Percentiles rank a stretch among this genome's conserved stretches.
phyloP scores from a whole-genome alignment of 1,140 invertebrate species.

The Halictus rubicundus region DNA sequence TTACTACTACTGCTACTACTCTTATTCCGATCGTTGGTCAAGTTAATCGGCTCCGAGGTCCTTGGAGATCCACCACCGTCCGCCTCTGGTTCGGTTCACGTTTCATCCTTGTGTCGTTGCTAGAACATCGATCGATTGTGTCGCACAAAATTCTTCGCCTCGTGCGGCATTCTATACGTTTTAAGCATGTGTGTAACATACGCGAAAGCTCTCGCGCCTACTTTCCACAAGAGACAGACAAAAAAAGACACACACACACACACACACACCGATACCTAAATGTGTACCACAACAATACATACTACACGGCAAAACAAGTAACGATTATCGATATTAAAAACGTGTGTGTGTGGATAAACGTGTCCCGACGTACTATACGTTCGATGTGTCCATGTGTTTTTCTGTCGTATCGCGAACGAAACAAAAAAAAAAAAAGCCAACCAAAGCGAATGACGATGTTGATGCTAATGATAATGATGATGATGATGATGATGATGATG shows the following conservation, averaged over 20 bases:
- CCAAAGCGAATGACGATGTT: constrained; percentile 28
- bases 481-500: background rate
- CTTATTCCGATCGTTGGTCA: background rate
- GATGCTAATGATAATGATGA: constrained; percentile 2
- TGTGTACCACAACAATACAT: constrained; percentile 14
- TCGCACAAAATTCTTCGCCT: constrained; percentile 40
- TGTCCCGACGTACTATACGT: constrained; percentile 75
- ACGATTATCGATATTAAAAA: constrained; percentile 66
- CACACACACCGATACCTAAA: constrained; percentile 33
- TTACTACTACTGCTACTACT: no score
- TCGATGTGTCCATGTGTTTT: constrained; percentile 76
- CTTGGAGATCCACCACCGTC: constrained; percentile 24
- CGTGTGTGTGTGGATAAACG: constrained; percentile 68
- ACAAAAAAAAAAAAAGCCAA: no score
- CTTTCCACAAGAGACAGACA: background rate
- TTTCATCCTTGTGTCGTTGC: constrained; percentile 8
- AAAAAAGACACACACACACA: constrained; percentile 24
- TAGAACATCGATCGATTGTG: background rate
- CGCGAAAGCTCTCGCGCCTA: constrained; percentile 42
- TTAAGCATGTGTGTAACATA: constrained; percentile 18
- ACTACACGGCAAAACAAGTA: constrained; percentile 43
- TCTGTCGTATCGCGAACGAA: constrained; percentile 55
- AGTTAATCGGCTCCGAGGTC: background rate
- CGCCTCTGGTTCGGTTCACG: constrained; percentile 43
- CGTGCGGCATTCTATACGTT: constrained; percentile 51